Base-by-base conservation (phyloP, 2,888 invertebrate genomes). In the Drosophila histrio region DNA sequence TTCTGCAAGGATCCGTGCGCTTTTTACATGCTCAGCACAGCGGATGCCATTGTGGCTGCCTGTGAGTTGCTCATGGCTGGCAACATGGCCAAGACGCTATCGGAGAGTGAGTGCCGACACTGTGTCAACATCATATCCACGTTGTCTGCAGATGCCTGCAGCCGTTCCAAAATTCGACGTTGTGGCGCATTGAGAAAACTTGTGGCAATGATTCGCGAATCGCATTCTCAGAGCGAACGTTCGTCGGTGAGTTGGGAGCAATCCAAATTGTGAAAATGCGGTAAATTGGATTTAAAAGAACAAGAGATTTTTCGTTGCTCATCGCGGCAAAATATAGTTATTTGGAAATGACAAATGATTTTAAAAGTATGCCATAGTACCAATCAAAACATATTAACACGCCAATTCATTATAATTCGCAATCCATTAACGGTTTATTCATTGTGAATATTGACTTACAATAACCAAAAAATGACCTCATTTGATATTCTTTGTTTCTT, bases 151-250 rank as follows among this genome's bases (percentile, higher is more conserved):
- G 91, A 92, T 77, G 90, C 92, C 1, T 91, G 92, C 52, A 92
- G 91, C 67, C 89, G 92, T 1, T 90, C 91, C 1, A 92, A 92
- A 73, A 91, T 92, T 28, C 83, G 92, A 1, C 85, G 91, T 0
- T 91, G 90, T 26, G 92, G 92, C 3, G 91, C 91, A 0, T 74
- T 92, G 46, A 88, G 89, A 0, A 90, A 89, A 62, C 72, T 92
- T 3, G 85, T 92, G 19, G 85, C 89, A 11, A 89, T 91, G 68
- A 89, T 91, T 0, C 87, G 89, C 11, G 87, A 84, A 38, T 89
- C 92, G 0, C 74, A 86, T 11, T 88, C 89, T 0, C 88, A 90
- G 22, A 80, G 87, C 30, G 91, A 91, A 60, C 90, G 91, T 8
- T 87, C 90, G 1, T 84, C 89, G 65, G 91, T 91, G 56, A 62